Conservation (phyloP, 2,797 vertebrate species). For the Lateolabrax maculatus region DNA sequence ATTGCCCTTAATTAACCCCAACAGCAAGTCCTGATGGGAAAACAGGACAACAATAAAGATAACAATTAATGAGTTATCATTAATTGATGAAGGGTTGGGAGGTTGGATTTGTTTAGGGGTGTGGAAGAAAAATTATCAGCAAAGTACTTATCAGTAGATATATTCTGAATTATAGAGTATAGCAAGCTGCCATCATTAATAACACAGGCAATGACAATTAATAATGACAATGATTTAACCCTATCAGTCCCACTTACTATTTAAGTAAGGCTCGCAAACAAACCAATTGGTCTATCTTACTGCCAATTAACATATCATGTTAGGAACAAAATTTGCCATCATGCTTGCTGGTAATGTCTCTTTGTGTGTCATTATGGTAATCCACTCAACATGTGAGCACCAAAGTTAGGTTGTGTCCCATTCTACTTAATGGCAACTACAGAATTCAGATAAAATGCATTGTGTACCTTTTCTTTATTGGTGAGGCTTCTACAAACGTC, state of each 20-base stretch:
- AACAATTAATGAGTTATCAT: constrained; percentile 36
- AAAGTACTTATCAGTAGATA: constrained; percentile 15
- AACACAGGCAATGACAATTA: constrained; percentile 1
- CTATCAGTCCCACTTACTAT: neutral
- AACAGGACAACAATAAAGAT: constrained; percentile 39
- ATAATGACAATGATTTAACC: neutral
- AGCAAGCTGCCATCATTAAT: constrained; percentile 24
- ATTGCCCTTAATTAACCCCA: constrained; percentile 52
- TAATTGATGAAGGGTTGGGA: constrained; percentile 16
- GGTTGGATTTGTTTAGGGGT: constrained; percentile 19
- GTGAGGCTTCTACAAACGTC: no score
- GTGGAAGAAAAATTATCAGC: constrained; percentile 13
- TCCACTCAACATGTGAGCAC: no score
- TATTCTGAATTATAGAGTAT: neutral
- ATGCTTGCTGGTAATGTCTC: no score
- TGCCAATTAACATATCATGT: no score
- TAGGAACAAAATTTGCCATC: no score
- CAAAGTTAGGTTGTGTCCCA: no score
- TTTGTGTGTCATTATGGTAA: no score
- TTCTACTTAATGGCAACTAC: no score
- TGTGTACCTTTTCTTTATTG: no score
- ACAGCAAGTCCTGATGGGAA: constrained; percentile 27
- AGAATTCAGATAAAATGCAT: no score
- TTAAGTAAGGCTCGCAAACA: no score
- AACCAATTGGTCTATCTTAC: no score